phyloP scores from a whole-genome alignment of 2,797 vertebrate species.

The Falco cherrug region DNA sequence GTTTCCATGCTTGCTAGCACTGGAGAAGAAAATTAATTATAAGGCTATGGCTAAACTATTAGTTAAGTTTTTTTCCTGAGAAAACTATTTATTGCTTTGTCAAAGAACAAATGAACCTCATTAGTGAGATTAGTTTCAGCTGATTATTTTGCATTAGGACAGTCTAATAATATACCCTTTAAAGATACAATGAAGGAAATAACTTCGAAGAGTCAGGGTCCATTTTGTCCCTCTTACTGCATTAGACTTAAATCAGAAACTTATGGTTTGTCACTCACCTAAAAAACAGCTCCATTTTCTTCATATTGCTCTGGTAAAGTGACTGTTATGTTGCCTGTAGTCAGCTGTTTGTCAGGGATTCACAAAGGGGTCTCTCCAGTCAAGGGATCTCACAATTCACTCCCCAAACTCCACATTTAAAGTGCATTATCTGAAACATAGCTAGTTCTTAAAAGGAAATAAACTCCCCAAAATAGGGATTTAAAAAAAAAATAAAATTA shows the following conservation, averaged over 20 bases:
- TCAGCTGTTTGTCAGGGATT: background rate
- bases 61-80: constrained; percentile 75
- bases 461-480: background rate
- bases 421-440: background rate
- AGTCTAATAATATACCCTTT: constrained; percentile 67
- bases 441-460: background rate
- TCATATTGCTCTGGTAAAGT: background rate
- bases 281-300: background rate
- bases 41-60: constrained; percentile 67
- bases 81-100: constrained; percentile 79
- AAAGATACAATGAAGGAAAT: constrained; percentile 62
- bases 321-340: background rate
- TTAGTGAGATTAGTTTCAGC: constrained; percentile 80
- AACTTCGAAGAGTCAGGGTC: constrained; percentile 38
- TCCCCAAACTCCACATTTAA: background rate
- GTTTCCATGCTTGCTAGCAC: constrained; percentile 70
- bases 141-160: constrained; percentile 72
- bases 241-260: constrained; percentile 46
- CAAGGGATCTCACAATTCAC: background rate
- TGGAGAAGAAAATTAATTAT: constrained; percentile 79
- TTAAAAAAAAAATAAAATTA: background rate
- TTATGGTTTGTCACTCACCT: background rate
- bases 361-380: background rate
- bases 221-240: constrained; percentile 56
- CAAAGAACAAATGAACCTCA: constrained; percentile 81